Conservation (phyloP, 2,113 vertebrate species). For the Thalassarche chlororhynchos region DNA sequence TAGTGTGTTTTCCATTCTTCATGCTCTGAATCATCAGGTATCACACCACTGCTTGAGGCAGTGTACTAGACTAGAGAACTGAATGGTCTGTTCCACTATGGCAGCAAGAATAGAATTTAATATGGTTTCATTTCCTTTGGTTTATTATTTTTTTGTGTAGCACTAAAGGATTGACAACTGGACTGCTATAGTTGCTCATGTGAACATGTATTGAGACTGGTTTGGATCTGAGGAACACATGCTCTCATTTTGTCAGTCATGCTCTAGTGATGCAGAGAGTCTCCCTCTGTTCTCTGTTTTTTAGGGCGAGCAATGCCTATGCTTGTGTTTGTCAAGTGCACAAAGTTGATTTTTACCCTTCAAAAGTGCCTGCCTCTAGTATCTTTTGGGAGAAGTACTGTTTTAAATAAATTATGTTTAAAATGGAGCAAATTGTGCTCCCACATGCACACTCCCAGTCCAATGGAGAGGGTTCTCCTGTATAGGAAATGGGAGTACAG, state of each 20-base stretch:
- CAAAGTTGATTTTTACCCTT: neutral
- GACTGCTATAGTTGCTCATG: neutral
- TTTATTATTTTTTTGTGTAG: slow-evolving; percentile 3
- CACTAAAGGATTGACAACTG: neutral
- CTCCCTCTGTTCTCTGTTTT: neutral
- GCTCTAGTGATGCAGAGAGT: neutral
- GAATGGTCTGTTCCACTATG: neutral
- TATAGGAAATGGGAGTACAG: neutral
- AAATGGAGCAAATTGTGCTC: neutral
- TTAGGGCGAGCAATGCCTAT: neutral
- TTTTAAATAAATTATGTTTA: neutral
- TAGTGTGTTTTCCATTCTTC: slow-evolving; percentile 31
- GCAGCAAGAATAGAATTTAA: slow-evolving; percentile 48
- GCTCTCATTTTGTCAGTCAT: neutral
- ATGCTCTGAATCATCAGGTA: slow-evolving; percentile 48
- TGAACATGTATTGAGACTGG: slow-evolving; percentile 12
- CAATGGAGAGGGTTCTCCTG: neutral
- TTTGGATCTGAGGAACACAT: neutral
- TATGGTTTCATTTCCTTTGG: slow-evolving; percentile 67
- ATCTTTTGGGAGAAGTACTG: neutral
- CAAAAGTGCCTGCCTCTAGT: neutral
- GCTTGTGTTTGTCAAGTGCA: neutral
- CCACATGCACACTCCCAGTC: neutral
- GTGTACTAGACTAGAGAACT: slow-evolving; percentile 8
- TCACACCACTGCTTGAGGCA: slow-evolving; percentile 16